Conservation (phyloP, 2,888 invertebrate genomes). For the Rugalucina vietnamica region DNA sequence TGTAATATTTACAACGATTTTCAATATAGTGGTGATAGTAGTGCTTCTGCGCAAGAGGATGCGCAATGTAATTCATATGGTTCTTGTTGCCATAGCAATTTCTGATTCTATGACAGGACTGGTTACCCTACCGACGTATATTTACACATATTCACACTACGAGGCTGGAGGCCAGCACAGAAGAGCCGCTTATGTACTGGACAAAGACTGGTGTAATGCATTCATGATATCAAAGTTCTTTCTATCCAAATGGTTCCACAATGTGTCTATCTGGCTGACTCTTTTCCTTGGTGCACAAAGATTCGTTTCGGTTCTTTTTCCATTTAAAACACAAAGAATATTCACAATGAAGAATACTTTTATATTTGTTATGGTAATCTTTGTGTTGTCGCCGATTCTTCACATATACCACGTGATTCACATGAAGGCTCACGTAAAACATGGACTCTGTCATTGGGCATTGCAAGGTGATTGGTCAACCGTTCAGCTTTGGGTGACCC, state of each 20-base stretch:
- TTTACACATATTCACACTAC: constrained; percentile 34
- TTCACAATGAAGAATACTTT: constrained; percentile 6
- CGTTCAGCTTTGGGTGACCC: constrained; percentile 22
- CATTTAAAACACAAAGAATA: constrained; percentile 21
- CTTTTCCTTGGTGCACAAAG: constrained; percentile 58
- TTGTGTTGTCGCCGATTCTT: constrained; percentile 4
- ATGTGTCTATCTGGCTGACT: constrained; percentile 63
- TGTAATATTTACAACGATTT: constrained; percentile 33
- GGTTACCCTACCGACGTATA: constrained; percentile 43
- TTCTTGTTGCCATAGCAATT: constrained; percentile 48
- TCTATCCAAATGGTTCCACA: constrained; percentile 55
- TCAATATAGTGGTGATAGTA: constrained; percentile 39
- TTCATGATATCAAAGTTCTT: constrained; percentile 54
- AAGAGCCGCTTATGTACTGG: neutral
- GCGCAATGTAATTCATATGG: constrained; percentile 38
- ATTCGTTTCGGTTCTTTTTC: constrained; percentile 32
- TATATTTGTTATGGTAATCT: constrained; percentile 23
- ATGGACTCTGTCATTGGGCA: constrained; percentile 23
- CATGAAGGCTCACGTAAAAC: constrained; percentile 20
- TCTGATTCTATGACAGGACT: constrained; percentile 52
- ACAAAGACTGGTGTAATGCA: constrained; percentile 23
- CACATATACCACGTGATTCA: constrained; percentile 28
- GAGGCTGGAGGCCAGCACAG: neutral
- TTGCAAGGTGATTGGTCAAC: constrained; percentile 1
- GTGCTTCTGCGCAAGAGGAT: constrained; percentile 44